Percentiles rank a stretch among this genome's conserved stretches.
Conservation (phyloP, 2,113 vertebrate genomes). For the Antigone vipio region DNA sequence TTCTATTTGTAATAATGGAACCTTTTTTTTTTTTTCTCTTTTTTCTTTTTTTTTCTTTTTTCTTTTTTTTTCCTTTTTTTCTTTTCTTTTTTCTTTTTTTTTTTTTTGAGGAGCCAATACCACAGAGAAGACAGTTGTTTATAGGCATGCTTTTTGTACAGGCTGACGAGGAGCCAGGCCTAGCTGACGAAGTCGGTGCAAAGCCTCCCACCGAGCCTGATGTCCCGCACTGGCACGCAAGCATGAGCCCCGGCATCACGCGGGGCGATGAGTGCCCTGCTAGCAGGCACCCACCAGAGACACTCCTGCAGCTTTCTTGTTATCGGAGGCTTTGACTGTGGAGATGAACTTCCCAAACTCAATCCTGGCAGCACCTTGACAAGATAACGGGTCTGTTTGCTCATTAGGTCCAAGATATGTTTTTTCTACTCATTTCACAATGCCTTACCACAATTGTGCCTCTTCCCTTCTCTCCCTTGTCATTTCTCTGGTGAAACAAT, state of each 20-base stretch:
- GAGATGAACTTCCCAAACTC: background rate
- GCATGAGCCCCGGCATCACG: rapidly evolving
- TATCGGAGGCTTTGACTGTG: rapidly evolving
- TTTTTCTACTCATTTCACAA: background rate
- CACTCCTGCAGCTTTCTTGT: background rate
- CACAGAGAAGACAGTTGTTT: background rate
- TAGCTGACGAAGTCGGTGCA: background rate
- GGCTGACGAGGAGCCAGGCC: background rate
- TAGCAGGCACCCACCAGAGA: background rate
- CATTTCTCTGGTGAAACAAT: background rate
- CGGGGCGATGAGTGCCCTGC: background rate
- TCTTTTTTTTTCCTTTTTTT: background rate
- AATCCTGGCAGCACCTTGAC: background rate
- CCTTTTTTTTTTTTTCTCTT: too few species aligned
- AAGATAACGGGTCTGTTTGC: background rate
- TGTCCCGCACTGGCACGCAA: rapidly evolving
- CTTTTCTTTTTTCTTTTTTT: background rate
- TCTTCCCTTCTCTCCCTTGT: background rate
- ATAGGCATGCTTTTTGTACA: background rate
- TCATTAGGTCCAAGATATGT: background rate
- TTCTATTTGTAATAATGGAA: background rate
- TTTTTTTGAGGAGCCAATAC: background rate
- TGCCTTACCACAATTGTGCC: background rate
- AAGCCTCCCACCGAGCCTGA: background rate
- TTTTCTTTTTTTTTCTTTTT: background rate